phyloP scores from a whole-genome alignment of 2,797 vertebrate genomes.

The Chrosomus eos region DNA sequence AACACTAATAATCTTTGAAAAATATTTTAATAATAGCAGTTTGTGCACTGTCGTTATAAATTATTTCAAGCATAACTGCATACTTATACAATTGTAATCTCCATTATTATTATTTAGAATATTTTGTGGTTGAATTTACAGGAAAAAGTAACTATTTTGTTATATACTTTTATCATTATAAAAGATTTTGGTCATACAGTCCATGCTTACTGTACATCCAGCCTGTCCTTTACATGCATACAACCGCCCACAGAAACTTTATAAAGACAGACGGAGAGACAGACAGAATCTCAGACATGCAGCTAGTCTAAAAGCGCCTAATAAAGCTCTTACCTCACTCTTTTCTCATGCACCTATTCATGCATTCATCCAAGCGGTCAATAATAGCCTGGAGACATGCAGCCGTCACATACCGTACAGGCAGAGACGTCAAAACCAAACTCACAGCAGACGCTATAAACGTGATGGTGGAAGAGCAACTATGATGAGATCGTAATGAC shows the following conservation, averaged over 20 bases:
- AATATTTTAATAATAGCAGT: neutral
- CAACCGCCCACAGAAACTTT: neutral
- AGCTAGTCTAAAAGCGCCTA: constrained; percentile 1
- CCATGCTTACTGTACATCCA: neutral
- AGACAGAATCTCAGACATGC: constrained; percentile 3
- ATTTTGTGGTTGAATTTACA: neutral
- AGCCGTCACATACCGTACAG: constrained; percentile 58
- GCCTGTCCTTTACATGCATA: no score
- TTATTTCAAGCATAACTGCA: neutral
- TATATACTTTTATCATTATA: neutral
- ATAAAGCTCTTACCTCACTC: constrained; percentile 77
- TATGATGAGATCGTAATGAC: constrained; percentile 25
- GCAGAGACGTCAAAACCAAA: constrained; percentile 4
- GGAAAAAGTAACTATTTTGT: neutral
- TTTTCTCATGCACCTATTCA: constrained; percentile 57
- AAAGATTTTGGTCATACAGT: neutral
- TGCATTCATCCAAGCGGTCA: constrained; percentile 54
- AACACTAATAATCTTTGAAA: neutral
- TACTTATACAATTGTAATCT: neutral
- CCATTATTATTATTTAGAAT: neutral
- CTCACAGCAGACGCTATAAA: constrained; percentile 34
- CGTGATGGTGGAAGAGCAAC: constrained; percentile 1
- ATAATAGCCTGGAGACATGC: constrained; percentile 73
- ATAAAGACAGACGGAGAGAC: neutral
- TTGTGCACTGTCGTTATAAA: neutral